phyloP scores from a whole-genome alignment of 2,888 invertebrate species.

The Tanypteryx hageni region DNA sequence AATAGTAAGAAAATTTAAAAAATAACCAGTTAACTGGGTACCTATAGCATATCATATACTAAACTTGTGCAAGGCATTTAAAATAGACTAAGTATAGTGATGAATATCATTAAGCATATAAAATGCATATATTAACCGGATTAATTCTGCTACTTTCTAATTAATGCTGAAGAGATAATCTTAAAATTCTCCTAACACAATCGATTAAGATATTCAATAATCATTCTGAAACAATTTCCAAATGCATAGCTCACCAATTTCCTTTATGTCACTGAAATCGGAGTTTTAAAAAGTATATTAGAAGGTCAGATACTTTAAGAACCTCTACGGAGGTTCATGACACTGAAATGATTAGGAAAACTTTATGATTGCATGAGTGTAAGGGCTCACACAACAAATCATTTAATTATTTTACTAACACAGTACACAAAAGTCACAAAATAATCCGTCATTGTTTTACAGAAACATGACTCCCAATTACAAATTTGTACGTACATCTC shows the following conservation, averaged over 20 bases:
- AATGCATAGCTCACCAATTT: no score
- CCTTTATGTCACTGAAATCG: neutral
- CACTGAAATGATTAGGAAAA: neutral
- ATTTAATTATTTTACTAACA: slow-evolving; percentile 56
- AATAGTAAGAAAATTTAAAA: no score
- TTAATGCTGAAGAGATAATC: neutral
- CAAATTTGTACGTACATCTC: slow-evolving; percentile 63
- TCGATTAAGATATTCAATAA: neutral
- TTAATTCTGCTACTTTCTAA: no score
- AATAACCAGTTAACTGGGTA: no score
- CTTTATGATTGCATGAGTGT: slow-evolving; percentile 47
- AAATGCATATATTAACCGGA: no score
- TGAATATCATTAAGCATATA: no score
- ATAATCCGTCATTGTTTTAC: slow-evolving; percentile 64
- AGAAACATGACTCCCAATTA: slow-evolving; percentile 61
- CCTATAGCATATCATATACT: no score
- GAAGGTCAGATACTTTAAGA: neutral
- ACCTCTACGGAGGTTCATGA: neutral
- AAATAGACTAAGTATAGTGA: no score
- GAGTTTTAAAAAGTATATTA: neutral
- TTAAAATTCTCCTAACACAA: neutral
- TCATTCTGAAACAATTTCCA: no score
- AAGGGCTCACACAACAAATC: slow-evolving; percentile 48
- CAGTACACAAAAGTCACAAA: slow-evolving; percentile 64
- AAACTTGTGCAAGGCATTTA: no score